phyloP scores from a whole-genome alignment of 2,888 invertebrate genomes.

The Sipha maydis region DNA sequence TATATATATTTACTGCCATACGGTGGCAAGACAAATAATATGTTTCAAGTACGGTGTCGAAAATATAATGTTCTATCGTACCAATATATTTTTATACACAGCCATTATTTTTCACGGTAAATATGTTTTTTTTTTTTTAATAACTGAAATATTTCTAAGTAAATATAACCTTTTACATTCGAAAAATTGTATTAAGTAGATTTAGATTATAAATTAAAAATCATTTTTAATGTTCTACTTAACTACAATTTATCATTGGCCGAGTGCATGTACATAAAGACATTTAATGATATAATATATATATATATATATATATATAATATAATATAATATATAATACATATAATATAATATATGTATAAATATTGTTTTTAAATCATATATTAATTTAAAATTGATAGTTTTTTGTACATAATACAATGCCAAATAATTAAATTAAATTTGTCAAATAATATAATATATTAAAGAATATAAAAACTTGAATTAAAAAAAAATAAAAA shows the following conservation, averaged over 20 bases:
- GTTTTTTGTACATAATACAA: too few relatives aligned
- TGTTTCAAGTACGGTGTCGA: slow-evolving; percentile 32
- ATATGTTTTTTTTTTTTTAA: neutral
- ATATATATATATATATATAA: too few relatives aligned
- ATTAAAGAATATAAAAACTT: too few relatives aligned
- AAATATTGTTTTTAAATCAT: too few relatives aligned
- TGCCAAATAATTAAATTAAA: too few relatives aligned
- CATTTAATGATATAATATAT: too few relatives aligned
- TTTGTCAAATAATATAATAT: too few relatives aligned
- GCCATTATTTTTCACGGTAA: slow-evolving; percentile 4
- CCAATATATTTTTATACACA: neutral
- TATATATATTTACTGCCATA: slow-evolving; percentile 11
- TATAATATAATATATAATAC: too few relatives aligned
- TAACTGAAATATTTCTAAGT: neutral
- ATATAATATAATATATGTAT: too few relatives aligned
- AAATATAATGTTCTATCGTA: slow-evolving; percentile 11
- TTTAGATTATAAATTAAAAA: neutral
- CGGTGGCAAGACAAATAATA: slow-evolving; percentile 16
- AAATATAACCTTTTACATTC: neutral
- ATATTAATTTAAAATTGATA: too few relatives aligned
- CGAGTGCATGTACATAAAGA: neutral
- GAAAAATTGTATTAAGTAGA: neutral
- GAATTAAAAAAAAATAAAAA: too few relatives aligned
- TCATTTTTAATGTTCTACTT: neutral
- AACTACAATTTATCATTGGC: neutral